Evolutionary conservation across 2,797 vertebrate genomes (phyloP), one percentile per base, ranked within the genome.

Genomic region (Neoniphon sammara): DNA sequence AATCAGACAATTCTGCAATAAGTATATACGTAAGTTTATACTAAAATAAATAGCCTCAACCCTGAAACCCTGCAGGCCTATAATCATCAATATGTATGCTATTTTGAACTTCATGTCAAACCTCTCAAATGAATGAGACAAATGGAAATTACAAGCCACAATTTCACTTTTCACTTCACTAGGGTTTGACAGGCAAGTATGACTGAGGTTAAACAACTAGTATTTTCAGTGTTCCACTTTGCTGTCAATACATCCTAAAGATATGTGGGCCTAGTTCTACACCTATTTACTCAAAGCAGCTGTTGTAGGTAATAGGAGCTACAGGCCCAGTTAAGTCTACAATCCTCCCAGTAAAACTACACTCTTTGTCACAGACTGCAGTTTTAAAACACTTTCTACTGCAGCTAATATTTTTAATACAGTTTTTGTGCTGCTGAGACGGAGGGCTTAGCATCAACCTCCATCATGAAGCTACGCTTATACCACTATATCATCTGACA

Each of bases 401-500:
- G 14, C 53, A 25, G 23, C 18, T 49, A 17, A 49, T 49, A 1
- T 52, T 47, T 46, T 65, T 14, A 46, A 1, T 23, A 30, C 12
- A 59, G 49, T 47, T 10, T 36, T 31, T 10, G 21, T 59, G 52
- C 31, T 59, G 12, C 44, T 65, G 31, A 54, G 23, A 42, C 17
- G 5, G 27, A 55, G 49, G 49, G 8, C 52, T 56, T 14, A 61
- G 60, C n/a, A 36, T 69, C 42, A n/a, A 18, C 46, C n/a, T 49
- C n/a, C 46, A 49, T 49, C 46, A 17, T n/a, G 18, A 49, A 18
- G 46, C 17, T 8, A 49, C 2, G 46, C 46, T n/a, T n/a, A 34
- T 36, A 15, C 7, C 54, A 73, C 42, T 49, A 66, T 66, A 25
- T 56, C 1, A 7, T 64, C 56, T 60, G 44, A 46, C 60, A 75